Evolutionary conservation across 1,140 invertebrate species (phyloP), one percentile per base, ranked within the genome.

Genomic region (Zaprionus davidi): DNA sequence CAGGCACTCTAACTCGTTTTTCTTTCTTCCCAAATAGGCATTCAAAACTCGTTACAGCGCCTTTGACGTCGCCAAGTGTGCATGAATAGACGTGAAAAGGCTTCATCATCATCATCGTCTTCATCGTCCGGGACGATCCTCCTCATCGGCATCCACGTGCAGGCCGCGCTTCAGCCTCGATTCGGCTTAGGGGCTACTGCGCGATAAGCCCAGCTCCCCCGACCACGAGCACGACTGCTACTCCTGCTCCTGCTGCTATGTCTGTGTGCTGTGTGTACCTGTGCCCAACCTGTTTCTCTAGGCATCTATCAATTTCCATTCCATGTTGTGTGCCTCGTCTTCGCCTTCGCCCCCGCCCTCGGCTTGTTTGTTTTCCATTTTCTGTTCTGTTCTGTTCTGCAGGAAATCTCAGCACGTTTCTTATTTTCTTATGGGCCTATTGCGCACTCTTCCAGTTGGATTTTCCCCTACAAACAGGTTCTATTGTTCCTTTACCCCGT

Each of bases 401-500:
- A 90, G 84, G 84, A 88, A 88, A 88, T 88, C 84, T 90, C 84
- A 59, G 68, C 77, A 41, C 53, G 26, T 24, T 56, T 81, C 80
- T 78, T 84, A 84, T 81, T 24, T 56, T 81, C 80, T 78, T 84
- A 84, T 81, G 81, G 70, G 81, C 13, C 59, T 34, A 22, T 36
- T 41, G 38, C 38, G 15, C 38, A 44, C 36, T 53, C 56, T 83
- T 88, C 85, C 76, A 88, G 86, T 88, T 88, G 85, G 85, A 90
- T 34, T 81, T 88, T 90, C 82, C 85, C 85, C 85, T 90, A 36
- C 76, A 88, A 88, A 88, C 85, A 90, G 85, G 85, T 88, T 88
- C 85, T 87, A 85, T 87, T 81, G 73, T 78, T 69, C 38, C 38
- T 55, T 34, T 65, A 68, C 63, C 49, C 67, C 66, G 17, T 64